These are phyloP conservation scores for Phrynocephalus forsythii DNA, from an alignment of 2,797 vertebrate species.

Conservation along the genomic window DNA sequence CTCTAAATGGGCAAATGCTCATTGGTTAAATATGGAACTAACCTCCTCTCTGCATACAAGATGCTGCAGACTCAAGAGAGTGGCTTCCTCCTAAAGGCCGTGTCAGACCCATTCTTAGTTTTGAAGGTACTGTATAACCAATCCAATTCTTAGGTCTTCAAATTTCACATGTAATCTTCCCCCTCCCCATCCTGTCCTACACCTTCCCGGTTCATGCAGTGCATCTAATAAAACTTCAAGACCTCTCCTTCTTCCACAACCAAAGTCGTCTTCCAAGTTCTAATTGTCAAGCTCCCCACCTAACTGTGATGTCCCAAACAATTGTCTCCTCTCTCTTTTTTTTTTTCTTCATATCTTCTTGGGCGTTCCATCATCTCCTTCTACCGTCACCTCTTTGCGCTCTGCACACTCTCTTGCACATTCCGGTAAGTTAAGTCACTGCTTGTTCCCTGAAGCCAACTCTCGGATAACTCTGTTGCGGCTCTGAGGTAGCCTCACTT, in stretches of 20 bases:
- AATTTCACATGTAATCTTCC: neutral
- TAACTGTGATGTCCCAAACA: neutral
- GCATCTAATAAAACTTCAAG: neutral
- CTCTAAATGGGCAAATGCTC: neutral
- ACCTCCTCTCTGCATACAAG: neutral
- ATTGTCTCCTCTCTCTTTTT: neutral
- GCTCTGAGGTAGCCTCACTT: neutral
- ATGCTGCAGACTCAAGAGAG: neutral
- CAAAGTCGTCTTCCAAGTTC: neutral
- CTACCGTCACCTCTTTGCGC: neutral
- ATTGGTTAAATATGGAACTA: neutral
- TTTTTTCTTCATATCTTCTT: neutral
- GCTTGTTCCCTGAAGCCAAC: neutral
- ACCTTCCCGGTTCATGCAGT: neutral
- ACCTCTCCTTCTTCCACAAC: neutral
- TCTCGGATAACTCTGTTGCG: neutral
- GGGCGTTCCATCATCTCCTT: neutral
- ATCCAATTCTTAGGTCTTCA: neutral
- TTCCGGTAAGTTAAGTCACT: neutral
- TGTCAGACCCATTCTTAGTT: neutral
- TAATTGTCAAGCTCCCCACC: neutral
- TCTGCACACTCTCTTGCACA: neutral
- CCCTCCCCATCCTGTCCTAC: neutral
- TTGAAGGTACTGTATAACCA: neutral
- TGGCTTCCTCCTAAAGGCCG: neutral